Evolutionary conservation across 2,888 invertebrate genomes (phyloP).

Genomic region (Drosophila recens): DNA sequence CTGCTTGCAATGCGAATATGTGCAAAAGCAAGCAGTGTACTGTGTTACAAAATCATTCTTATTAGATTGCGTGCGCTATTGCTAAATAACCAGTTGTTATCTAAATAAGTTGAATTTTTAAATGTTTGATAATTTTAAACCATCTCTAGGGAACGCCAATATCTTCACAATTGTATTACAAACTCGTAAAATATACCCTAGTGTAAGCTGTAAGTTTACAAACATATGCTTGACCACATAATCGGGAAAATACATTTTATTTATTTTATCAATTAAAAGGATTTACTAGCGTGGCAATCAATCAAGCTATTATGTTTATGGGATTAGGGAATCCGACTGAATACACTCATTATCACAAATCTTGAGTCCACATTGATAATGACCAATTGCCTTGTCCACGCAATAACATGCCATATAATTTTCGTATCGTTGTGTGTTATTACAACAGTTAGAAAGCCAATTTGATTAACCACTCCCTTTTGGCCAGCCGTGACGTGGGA

Average conservation of each 20-base stretch:
- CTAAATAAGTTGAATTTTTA: neutral
- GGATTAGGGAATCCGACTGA: constrained; percentile 17
- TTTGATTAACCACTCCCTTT: constrained; percentile 70
- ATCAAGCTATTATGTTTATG: constrained; percentile 32
- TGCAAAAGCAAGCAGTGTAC: neutral
- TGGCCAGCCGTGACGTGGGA: constrained; percentile 47
- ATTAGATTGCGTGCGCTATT: neutral
- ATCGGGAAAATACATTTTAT: constrained; percentile 1
- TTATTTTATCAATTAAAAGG: constrained; percentile 8
- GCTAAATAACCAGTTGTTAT: neutral
- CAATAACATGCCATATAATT: constrained; percentile 19
- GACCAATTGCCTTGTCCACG: constrained; percentile 47
- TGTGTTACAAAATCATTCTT: too few species aligned
- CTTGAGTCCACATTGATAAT: constrained; percentile 56
- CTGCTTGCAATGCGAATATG: neutral
- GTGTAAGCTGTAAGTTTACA: neutral
- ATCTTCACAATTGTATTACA: neutral
- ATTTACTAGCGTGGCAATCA: constrained; percentile 21
- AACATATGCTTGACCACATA: constrained; percentile 14
- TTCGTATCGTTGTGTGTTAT: constrained; percentile 29
- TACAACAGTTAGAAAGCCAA: constrained; percentile 37
- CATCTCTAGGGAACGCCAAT: too few species aligned
- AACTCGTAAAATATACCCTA: neutral
- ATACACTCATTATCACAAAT: constrained; percentile 47
- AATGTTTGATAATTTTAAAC: too few species aligned